Percentiles rank a stretch among this genome's conserved stretches.
These are phyloP conservation scores for Pseudomyrmex pallidus DNA, from an alignment of 1,140 invertebrate genomes.

Conservation along the genomic window DNA sequence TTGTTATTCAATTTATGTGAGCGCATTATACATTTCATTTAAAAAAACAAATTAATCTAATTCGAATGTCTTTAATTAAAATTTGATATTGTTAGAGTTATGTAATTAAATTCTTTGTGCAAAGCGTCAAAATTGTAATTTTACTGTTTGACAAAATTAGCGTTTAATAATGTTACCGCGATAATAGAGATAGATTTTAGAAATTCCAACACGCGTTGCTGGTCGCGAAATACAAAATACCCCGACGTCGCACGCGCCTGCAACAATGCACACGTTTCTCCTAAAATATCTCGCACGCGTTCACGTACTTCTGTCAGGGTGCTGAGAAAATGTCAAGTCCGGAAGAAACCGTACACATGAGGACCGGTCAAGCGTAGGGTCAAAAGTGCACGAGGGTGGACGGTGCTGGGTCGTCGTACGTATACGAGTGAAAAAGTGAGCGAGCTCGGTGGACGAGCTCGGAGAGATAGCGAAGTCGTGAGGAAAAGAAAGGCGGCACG, in stretches of 20 bases:
- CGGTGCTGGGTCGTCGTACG: conserved; percentile 4
- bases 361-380: conserved; percentile 51
- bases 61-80: neutral
- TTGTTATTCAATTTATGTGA: neutral
- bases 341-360: conserved; percentile 79
- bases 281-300: conserved; percentile 44
- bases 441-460: conserved; percentile 2
- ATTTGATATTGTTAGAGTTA: neutral
- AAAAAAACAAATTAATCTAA: too few species aligned
- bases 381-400: conserved; percentile 59
- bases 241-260: conserved; percentile 5
- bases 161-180: neutral
- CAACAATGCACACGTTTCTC: conserved; percentile 23
- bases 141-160: conserved; percentile 1
- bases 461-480: conserved; percentile 27
- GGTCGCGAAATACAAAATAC: conserved; percentile 3
- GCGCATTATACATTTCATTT: neutral
- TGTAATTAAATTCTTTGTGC: too few species aligned
- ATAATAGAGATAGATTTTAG: neutral
- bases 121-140: neutral
- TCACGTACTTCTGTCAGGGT: conserved; percentile 21
- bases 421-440: conserved; percentile 33
- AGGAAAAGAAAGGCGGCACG: conserved; percentile 21
- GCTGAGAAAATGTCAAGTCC: conserved; percentile 55
- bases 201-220: neutral